Evolutionary conservation across 2,797 vertebrate species (phyloP).

Genomic region (Remorina albescens): DNA sequence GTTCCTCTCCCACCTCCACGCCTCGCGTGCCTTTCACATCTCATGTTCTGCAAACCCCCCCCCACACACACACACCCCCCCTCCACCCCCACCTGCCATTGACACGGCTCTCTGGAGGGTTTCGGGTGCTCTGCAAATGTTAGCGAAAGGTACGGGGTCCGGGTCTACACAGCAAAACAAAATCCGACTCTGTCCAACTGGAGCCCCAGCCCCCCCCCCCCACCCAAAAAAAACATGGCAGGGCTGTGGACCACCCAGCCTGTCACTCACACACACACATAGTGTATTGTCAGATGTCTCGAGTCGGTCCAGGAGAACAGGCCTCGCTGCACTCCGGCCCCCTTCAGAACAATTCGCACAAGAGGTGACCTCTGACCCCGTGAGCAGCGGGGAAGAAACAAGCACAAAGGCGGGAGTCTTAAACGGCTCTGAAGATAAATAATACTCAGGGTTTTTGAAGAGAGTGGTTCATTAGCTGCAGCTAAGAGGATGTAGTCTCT

Average conservation of each 20-base stretch:
- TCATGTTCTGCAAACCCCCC: neutral
- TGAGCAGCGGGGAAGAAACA: slow-evolving; percentile 53
- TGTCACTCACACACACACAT: slow-evolving; percentile 51
- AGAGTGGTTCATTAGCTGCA: slow-evolving; percentile 49
- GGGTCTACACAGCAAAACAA: slow-evolving; percentile 40
- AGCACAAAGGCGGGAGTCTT: slow-evolving; percentile 54
- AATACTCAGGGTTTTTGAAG: slow-evolving; percentile 37
- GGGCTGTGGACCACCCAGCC: slow-evolving; percentile 66
- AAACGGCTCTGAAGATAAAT: slow-evolving; percentile 52
- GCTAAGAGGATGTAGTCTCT: slow-evolving; percentile 47
- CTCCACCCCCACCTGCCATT: neutral
- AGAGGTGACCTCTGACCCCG: slow-evolving; percentile 66
- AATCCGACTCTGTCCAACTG: slow-evolving; percentile 33
- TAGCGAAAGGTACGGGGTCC: slow-evolving; percentile 36
- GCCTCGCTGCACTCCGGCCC: slow-evolving; percentile 49
- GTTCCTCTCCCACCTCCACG: neutral
- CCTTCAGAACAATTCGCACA: slow-evolving; percentile 66
- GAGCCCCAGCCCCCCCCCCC: slow-evolving; percentile 15
- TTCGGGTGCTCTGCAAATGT: slow-evolving; percentile 41
- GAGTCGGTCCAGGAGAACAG: slow-evolving; percentile 63
- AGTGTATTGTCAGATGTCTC: slow-evolving; percentile 67
- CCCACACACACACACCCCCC: neutral
- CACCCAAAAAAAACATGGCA: too few relatives aligned
- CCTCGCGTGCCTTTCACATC: neutral
- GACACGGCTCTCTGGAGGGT: slow-evolving; percentile 20